phyloP scores from a whole-genome alignment of 1,140 invertebrate genomes.

The Delia radicum region DNA sequence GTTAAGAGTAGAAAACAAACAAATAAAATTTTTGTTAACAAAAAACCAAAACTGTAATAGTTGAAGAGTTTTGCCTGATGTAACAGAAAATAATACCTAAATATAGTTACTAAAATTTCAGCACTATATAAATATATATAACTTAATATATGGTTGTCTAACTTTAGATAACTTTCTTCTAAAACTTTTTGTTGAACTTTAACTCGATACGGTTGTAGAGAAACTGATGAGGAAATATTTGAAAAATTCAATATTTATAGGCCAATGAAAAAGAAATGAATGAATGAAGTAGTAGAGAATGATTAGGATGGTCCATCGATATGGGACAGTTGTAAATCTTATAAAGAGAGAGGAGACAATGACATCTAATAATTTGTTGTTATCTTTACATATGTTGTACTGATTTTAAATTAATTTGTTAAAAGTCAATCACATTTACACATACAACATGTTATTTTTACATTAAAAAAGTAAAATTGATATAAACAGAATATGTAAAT shows the following conservation, averaged over 20 bases:
- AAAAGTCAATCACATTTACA: background rate
- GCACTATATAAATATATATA: no score
- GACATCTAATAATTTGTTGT: background rate
- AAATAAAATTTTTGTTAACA: background rate
- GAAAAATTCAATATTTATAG: slow-evolving; percentile 2
- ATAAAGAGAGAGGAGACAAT: background rate
- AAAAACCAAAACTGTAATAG: background rate
- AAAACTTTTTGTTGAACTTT: background rate
- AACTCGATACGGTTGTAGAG: background rate
- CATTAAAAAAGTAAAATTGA: background rate
- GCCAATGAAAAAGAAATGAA: background rate
- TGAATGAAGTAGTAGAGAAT: background rate
- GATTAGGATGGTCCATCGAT: background rate
- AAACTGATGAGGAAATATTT: background rate
- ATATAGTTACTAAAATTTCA: no score
- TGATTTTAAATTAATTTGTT: background rate
- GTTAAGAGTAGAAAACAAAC: background rate
- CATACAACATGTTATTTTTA: background rate
- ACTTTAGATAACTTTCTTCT: background rate
- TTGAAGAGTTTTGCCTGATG: no score
- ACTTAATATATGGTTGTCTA: background rate
- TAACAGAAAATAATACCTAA: no score
- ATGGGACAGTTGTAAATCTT: background rate
- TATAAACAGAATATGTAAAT: background rate
- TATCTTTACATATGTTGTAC: background rate